Evolutionary conservation across 1,140 invertebrate species (phyloP), one percentile per base, ranked within the genome.

Genomic region (Drosophila ironensis): DNA sequence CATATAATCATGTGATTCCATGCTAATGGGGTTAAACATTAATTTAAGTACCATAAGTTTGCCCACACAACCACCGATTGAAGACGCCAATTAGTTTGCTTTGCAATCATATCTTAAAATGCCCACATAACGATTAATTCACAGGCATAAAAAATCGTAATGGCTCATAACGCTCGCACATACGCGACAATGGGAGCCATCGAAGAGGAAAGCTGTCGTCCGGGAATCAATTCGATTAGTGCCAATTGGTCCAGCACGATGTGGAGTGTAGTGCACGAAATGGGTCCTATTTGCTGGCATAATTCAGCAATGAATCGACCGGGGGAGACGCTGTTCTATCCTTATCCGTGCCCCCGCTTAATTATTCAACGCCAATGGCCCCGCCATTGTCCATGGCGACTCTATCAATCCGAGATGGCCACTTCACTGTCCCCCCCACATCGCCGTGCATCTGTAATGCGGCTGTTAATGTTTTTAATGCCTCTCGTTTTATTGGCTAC

Each of bases 381-480:
- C 30, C n/a, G n/a, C n/a, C 53, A 50, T 78, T 56, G 68, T 61
- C 59, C 47, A 22, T 63, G 56, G 59, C 59, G 59, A 64, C 60
- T 64, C 60, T 63, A 64, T 64, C 60, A 64, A 64, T 63, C 42
- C 60, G 33, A 57, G 52, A 60, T 60, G 56, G 56, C 25, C 56
- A 57, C 11, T 52, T 50, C 46, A 63, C 35, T 11, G 48, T 16
- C 17, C 25, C 37, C 24, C 16, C 3, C 9, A 9, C 33, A 38
- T 27, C 48, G 27, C 61, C 51, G 25, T 75, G 76, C 66, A 81
- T 77, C 40, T 64, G 61, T 84, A 77, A 77, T 81, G 77, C 73
- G 54, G 64, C 81, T 70, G 63, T 84, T 84, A 78, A 84, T 84
- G 69, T 77, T 74, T 84, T 78, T 78, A 84, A 78, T 82, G 78